These are phyloP conservation scores for Synaphobranchus kaupii DNA, from an alignment of 2,797 vertebrate species.

Conservation along the genomic window DNA sequence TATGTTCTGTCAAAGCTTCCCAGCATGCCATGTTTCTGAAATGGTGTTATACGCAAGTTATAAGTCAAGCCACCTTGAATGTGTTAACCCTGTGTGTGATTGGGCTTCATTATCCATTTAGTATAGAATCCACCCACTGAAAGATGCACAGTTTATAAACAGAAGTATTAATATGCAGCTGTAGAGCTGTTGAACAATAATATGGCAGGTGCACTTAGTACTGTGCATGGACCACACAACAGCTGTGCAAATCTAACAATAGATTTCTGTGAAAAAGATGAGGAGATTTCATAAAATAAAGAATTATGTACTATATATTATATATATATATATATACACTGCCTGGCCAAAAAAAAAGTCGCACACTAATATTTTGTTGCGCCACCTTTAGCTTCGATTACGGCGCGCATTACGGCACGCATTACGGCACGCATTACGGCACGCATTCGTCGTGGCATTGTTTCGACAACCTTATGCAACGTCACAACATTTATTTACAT, in stretches of 20 bases:
- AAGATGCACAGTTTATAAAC: background rate
- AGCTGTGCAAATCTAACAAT: background rate
- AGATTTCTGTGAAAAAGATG: background rate
- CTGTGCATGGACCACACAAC: background rate
- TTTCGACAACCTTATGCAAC: too few relatives aligned
- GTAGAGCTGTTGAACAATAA: background rate
- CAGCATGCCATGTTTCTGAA: background rate
- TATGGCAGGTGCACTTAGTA: background rate
- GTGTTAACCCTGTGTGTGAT: background rate
- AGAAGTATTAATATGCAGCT: background rate
- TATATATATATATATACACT: too few relatives aligned
- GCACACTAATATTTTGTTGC: too few relatives aligned
- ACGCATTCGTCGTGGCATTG: too few relatives aligned
- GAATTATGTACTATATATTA: too few relatives aligned
- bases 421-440: too few relatives aligned
- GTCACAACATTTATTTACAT: too few relatives aligned
- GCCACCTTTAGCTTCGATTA: too few relatives aligned
- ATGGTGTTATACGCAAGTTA: background rate
- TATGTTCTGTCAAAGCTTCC: slow-evolving; percentile 18
- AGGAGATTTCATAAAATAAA: background rate
- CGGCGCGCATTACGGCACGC: too few relatives aligned
- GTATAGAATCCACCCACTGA: background rate
- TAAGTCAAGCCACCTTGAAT: background rate
- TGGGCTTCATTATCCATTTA: background rate
- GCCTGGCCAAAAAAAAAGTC: too few relatives aligned